Evolutionary conservation across 1,140 invertebrate species (phyloP).

Genomic region (Drosophila oshimai): DNA sequence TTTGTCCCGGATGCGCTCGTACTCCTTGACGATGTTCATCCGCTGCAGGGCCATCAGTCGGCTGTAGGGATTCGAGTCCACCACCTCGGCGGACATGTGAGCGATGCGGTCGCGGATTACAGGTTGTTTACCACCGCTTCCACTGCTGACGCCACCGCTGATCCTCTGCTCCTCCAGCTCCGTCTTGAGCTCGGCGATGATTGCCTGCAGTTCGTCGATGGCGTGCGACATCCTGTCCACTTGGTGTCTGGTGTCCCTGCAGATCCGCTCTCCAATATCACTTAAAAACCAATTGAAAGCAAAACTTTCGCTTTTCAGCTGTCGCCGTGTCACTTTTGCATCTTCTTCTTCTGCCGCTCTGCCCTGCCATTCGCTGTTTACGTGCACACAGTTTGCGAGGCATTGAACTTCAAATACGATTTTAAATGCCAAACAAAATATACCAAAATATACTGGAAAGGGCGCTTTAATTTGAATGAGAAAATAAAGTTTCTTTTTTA

Average conservation of each 20-base stretch:
- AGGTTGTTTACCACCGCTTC: background rate
- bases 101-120: conserved; percentile 87
- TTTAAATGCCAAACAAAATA: no score
- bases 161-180: conserved; percentile 63
- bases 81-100: conserved; percentile 95
- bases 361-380: no score
- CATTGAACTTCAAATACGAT: no score
- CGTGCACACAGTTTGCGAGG: no score
- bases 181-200: conserved; percentile 68
- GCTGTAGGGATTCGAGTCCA: conserved; percentile 99
- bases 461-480: no score
- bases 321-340: no score
- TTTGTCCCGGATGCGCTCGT: conserved; percentile 96
- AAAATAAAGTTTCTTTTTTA: no score
- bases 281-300: no score
- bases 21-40: conserved; percentile 99
- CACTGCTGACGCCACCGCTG: background rate
- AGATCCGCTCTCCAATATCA: no score
- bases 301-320: background rate
- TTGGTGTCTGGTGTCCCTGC: background rate
- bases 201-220: conserved; percentile 77
- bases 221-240: conserved; percentile 30
- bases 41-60: conserved; percentile 98
- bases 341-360: no score
- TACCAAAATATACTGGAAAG: no score